Base-by-base conservation (phyloP, 2,888 invertebrate species). In the Melanotus villosus region DNA sequence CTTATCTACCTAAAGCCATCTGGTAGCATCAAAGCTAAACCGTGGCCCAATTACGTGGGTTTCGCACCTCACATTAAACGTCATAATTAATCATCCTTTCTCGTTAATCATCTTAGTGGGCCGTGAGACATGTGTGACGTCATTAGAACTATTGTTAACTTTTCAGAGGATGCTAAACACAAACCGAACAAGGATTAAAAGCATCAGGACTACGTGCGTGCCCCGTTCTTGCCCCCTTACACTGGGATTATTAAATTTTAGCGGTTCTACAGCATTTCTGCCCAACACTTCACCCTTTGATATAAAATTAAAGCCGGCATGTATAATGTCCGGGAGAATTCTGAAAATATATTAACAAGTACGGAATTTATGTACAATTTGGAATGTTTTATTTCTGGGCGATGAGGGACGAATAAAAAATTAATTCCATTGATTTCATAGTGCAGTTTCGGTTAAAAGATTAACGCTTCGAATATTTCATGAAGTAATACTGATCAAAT, bases 41-140 rank as follows among this genome's bases (percentile, higher is more conserved):
- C 45, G 47, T 38, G 10, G 18, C 32, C 57, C 43, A 65, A 65
- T 65, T 58, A 65, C 65, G 65, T 23, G 41, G 57, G 64, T 56
- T 64, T 57, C 34, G 65, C 57, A 65, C 57, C 65, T 65, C 23
- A 36, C 45, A 65, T 65, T 57, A 65, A 57, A 65, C 23, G 65
- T 57, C 47, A 45, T 57, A 65, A 65, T 57, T 65, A 65, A 65
- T 65, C 57, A 65, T 34, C 23, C 57, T 32, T 45, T 50, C 65
- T 65, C 65, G 65, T 65, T 65, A 65, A 65, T 65, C 65, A 65
- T 65, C 57, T 58, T 26, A 18, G 41, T 43, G 45, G 56, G 18
- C 45, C 32, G 16, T 21, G 57, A 57, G 56, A 56, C 65, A 56
- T 50, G 57, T 58, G 57, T 65, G 65, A 57, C 56, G 57, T 47